Evolutionary conservation across 1,140 invertebrate species (phyloP).

Genomic region (Thaumetopoea pityocampa): DNA sequence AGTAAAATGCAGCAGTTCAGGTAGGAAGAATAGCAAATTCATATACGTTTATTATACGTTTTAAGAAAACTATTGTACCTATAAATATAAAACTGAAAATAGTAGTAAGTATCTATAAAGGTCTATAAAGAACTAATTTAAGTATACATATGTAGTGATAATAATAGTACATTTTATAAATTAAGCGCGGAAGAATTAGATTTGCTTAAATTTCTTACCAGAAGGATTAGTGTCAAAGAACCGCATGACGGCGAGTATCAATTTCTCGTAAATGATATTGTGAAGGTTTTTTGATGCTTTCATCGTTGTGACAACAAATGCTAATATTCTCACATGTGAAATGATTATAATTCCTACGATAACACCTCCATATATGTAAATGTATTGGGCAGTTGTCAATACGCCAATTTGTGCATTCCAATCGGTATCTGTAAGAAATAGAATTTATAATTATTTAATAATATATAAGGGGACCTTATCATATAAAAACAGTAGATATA

Average conservation of each 20-base stretch:
- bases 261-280: slow-evolving; percentile 79
- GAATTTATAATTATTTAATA: no score
- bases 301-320: slow-evolving; percentile 79
- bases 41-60: no score
- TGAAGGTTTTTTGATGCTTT: slow-evolving; percentile 80
- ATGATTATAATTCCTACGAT: slow-evolving; percentile 53
- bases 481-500: neutral
- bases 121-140: no score
- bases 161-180: no score
- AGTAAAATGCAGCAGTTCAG: no score
- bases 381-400: slow-evolving; percentile 46
- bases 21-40: no score
- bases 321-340: slow-evolving; percentile 46
- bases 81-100: no score
- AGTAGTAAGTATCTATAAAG: no score
- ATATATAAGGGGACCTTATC: no score
- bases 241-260: slow-evolving; percentile 80
- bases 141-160: no score
- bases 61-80: no score
- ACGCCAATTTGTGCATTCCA: slow-evolving; percentile 40
- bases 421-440: slow-evolving; percentile 40
- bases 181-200: no score
- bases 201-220: slow-evolving; percentile 57
- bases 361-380: slow-evolving; percentile 39
- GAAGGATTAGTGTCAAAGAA: slow-evolving; percentile 83